Evolutionary conservation across 2,797 vertebrate genomes (phyloP).

Genomic region (Trichosurus vulpecula): DNA sequence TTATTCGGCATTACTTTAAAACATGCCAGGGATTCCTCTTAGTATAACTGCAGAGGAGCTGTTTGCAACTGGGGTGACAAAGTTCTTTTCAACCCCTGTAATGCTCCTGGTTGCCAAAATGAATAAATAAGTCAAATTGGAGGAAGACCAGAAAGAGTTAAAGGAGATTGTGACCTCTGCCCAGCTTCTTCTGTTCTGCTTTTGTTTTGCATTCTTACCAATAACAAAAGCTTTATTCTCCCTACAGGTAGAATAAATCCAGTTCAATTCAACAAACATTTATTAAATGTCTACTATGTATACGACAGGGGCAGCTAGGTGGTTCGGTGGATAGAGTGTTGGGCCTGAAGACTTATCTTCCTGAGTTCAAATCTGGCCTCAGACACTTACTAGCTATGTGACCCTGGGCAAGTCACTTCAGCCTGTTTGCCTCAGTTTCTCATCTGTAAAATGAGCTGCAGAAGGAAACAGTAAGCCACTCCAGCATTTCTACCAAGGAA

Average conservation of each 20-base stretch:
- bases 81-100: not conserved
- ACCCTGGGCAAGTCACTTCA: not conserved
- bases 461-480: not conserved
- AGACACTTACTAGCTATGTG: not conserved
- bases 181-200: not conserved
- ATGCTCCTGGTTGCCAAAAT: not conserved
- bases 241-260: not conserved
- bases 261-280: not conserved
- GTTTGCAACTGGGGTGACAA: not conserved
- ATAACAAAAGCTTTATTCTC: not conserved
- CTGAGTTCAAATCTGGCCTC: too few species aligned
- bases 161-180: not conserved
- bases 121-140: not conserved
- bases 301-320: not conserved
- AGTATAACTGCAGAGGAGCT: not conserved
- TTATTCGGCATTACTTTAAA: not conserved
- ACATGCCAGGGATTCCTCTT: not conserved
- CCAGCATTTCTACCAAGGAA: not conserved
- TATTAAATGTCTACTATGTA: not conserved
- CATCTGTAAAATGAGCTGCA: not conserved
- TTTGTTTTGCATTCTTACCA: not conserved
- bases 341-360: too few species aligned
- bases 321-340: not conserved
- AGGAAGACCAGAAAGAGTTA: not conserved
- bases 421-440: not conserved